Evolutionary conservation across 2,797 vertebrate species (phyloP).

Genomic region (Microchirus variegatus): DNA sequence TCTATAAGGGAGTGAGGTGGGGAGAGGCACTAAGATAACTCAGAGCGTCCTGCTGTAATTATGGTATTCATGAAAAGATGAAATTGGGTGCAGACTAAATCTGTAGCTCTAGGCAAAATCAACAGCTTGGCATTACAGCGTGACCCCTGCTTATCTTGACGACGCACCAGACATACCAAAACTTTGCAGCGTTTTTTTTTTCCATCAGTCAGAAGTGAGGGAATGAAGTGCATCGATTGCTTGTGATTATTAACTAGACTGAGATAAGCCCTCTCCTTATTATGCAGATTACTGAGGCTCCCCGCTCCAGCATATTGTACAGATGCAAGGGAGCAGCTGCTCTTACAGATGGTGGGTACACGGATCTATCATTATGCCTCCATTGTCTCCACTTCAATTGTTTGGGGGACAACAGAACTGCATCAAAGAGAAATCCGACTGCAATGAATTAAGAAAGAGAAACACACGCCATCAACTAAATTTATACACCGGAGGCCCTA

Average conservation of each 20-base stretch:
- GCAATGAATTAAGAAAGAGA: conserved; percentile 88
- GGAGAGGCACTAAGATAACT: conserved; percentile 73
- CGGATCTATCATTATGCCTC: conserved; percentile 99
- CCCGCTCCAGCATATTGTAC: conserved; percentile 99
- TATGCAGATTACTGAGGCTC: conserved; percentile 99
- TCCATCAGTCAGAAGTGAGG: conserved; percentile 86
- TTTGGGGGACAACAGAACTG: conserved; percentile 89
- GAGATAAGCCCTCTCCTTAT: conserved; percentile 99
- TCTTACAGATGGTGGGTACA: conserved; percentile 99
- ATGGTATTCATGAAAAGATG: conserved; percentile 82
- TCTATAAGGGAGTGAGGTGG: conserved; percentile 40
- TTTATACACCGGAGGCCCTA: conserved; percentile 87
- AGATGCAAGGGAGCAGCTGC: conserved; percentile 99
- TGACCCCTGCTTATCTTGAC: conserved; percentile 86
- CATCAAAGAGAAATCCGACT: conserved; percentile 92
- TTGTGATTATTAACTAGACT: conserved; percentile 99
- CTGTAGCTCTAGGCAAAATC: conserved; percentile 84
- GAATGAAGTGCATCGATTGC: conserved; percentile 99
- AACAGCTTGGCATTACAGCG: conserved; percentile 81
- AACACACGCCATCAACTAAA: conserved; percentile 84
- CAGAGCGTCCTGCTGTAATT: conserved; percentile 70
- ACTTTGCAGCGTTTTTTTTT: conserved; percentile 78
- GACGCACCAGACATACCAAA: conserved; percentile 84
- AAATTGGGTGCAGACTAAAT: conserved; percentile 79
- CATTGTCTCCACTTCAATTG: conserved; percentile 98